Evolutionary conservation across 2,113 vertebrate genomes (phyloP).

Genomic region (Protobothrops flavoviridis): DNA sequence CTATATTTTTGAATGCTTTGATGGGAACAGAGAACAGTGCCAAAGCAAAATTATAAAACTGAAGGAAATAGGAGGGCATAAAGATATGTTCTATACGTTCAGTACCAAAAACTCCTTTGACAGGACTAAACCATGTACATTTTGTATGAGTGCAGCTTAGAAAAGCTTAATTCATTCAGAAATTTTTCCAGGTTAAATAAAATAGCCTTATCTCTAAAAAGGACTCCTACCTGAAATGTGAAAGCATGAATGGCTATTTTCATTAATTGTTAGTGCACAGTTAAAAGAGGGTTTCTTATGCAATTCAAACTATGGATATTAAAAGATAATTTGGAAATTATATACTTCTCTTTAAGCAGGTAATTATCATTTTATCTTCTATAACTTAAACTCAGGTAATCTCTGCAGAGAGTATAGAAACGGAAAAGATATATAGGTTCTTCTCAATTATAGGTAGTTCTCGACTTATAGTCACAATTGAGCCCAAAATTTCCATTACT

Average conservation of each 20-base stretch:
- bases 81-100: conserved; percentile 22
- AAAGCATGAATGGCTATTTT: conserved; percentile 25
- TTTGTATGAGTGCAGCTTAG: conserved; percentile 10
- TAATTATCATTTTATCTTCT: background rate
- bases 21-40: conserved; percentile 23
- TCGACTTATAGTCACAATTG: background rate
- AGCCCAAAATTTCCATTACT: background rate
- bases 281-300: conserved; percentile 38
- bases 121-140: conserved; percentile 4
- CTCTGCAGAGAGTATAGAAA: background rate
- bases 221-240: conserved; percentile 30
- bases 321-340: background rate
- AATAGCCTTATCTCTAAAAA: background rate
- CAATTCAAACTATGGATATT: conserved; percentile 10
- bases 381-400: background rate
- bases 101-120: conserved; percentile 14
- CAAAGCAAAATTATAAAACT: conserved; percentile 34
- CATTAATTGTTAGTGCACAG: conserved; percentile 38
- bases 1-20: conserved; percentile 16
- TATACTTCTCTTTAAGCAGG: background rate
- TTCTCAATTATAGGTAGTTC: background rate
- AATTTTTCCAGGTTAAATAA: conserved; percentile 29
- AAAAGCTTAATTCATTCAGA: conserved; percentile 29
- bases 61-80: background rate
- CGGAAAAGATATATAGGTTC: background rate